Evolutionary conservation across 2,113 vertebrate species (phyloP).

Genomic region (Lampris megalopsis): DNA sequence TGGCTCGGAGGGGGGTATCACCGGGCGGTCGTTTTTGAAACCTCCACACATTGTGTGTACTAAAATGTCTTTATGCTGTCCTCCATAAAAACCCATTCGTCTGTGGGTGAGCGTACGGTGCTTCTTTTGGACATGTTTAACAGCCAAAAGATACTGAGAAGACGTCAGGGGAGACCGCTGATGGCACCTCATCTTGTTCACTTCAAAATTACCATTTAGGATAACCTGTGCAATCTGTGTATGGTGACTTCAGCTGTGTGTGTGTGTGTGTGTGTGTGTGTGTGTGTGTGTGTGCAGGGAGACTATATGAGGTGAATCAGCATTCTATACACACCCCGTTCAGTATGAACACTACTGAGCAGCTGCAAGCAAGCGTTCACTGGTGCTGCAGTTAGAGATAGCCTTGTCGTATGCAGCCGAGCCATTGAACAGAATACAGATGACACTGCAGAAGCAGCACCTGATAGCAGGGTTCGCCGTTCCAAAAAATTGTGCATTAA

Average conservation of each 20-base stretch:
- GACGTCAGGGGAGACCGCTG: too few relatives aligned
- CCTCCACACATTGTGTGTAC: neutral
- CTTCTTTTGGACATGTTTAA: too few relatives aligned
- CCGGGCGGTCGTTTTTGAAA: too few relatives aligned
- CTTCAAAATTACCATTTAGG: neutral
- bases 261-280: slow-evolving; percentile 38
- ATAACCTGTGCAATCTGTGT: slow-evolving; percentile 12
- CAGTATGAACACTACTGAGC: slow-evolving; percentile 36
- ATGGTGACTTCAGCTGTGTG: slow-evolving; percentile 38
- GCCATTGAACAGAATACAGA: neutral
- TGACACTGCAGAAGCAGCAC: slow-evolving; percentile 6
- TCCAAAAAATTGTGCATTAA: slow-evolving; percentile 1
- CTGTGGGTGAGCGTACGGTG: neutral
- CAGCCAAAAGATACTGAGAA: too few relatives aligned
- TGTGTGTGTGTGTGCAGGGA: slow-evolving; percentile 32
- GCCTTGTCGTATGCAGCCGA: neutral
- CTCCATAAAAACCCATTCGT: neutral
- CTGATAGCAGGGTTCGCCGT: slow-evolving; percentile 2
- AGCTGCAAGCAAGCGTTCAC: slow-evolving; percentile 16
- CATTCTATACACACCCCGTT: slow-evolving; percentile 66
- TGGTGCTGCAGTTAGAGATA: neutral
- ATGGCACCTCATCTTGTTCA: neutral
- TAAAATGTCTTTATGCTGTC: neutral
- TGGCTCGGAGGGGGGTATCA: too few relatives aligned
- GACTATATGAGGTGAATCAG: slow-evolving; percentile 74